Base-by-base conservation (phyloP, 2,113 vertebrate species). In the Pedionomus torquatus region DNA sequence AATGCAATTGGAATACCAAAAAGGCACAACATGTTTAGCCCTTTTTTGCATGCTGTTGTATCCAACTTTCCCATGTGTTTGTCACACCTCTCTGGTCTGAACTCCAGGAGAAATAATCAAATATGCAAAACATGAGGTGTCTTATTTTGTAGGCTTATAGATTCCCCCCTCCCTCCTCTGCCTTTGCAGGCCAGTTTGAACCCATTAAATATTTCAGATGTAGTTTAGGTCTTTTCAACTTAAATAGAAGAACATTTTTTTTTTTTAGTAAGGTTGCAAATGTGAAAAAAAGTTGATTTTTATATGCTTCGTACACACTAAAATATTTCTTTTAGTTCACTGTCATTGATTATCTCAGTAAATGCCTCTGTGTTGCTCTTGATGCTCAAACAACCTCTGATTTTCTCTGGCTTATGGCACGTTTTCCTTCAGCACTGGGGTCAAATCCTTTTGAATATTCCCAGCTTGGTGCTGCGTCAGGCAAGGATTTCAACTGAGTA, bases 1-100 rank as follows among this genome's bases (percentile, higher is more conserved):
- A 76, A 65, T 54, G 43, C 46, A 70, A 70, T 78, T 86, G 81
- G 83, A 91, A 92, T 75, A 51, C 19, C 11, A 84, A 91, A 89
- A 83, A 78, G 23, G 24, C 17, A 74, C 39, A 83, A 69, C 15
- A 71, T 9, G 12, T 63, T 87, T 51, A 64, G 48, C 13, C 30
- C 6, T 75, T 68, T 68, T 90, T 81, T 79, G 11, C 35, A 43
- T 60, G 63, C 13, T 2, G 2, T 71, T 77, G 51, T 78, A 20
- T 84, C 51, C n/a, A 81, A 0, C 23, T 89, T 83, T 51, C 5
- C 25, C n/a, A 35, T 4, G 5, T 31, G 7, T 65, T 83, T 49
- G 5, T 57, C 69, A 74, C 46, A 81, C 15, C 17, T 83, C 19
- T 48, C 25, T 30, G 24, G 23, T 86, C 26, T 5, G 3, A 75